Conservation (phyloP, 2,797 vertebrate genomes). For the Melanotaenia trifasciata region DNA sequence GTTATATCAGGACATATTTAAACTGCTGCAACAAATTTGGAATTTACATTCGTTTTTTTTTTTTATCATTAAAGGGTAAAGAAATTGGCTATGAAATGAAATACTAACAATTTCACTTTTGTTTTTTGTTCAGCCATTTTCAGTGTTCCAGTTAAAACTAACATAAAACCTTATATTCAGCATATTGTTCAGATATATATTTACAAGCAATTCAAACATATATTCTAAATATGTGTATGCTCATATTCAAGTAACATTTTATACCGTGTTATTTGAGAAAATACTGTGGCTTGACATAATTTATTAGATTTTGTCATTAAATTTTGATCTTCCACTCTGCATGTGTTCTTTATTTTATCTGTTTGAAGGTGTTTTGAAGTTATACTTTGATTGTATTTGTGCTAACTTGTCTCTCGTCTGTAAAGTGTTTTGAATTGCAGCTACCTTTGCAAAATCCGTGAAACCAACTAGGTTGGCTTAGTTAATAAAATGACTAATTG, state of each 20-base stretch:
- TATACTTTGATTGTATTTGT: background rate
- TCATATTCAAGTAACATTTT: background rate
- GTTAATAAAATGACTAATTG: background rate
- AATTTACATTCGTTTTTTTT: background rate
- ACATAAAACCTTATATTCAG: background rate
- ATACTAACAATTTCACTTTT: background rate
- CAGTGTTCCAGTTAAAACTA: background rate
- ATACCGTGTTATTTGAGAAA: background rate
- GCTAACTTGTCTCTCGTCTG: conserved; percentile 1
- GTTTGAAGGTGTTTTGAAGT: background rate
- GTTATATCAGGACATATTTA: background rate
- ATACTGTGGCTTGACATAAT: background rate
- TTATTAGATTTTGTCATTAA: background rate
- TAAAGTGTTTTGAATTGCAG: background rate
- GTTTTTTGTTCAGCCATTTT: background rate
- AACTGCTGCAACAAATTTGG: conserved; percentile 1
- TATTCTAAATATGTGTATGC: background rate
- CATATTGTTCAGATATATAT: background rate
- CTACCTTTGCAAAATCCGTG: background rate
- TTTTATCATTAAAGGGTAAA: background rate
- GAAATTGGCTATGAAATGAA: background rate
- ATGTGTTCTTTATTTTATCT: accelerated
- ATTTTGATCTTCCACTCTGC: background rate
- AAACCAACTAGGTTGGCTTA: background rate
- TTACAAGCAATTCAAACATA: background rate